Conservation (phyloP, 2,113 vertebrate genomes). For the Notiomystis cincta region DNA sequence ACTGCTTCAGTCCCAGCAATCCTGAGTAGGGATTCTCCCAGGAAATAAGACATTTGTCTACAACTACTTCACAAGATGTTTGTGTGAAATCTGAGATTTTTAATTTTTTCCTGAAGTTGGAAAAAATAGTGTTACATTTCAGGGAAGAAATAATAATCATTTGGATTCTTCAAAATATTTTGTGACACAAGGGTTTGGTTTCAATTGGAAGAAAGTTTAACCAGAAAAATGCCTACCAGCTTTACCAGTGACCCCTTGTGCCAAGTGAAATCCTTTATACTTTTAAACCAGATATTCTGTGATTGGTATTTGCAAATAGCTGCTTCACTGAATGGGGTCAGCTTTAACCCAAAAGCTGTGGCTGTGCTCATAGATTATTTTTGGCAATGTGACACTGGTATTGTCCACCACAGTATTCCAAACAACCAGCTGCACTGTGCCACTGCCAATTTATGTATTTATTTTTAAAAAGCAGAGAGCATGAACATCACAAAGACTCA, state of each 20-base stretch:
- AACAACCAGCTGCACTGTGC: background rate
- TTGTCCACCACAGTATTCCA: background rate
- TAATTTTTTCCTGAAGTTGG: background rate
- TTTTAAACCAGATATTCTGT: background rate
- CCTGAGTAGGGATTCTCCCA: background rate
- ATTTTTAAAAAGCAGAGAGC: background rate
- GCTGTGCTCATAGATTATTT: background rate
- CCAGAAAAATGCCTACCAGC: background rate
- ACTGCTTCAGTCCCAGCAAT: background rate
- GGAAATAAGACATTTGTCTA: background rate
- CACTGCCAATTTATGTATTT: slow-evolving; percentile 5
- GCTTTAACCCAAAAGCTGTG: background rate
- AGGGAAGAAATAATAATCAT: background rate
- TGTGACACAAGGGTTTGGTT: background rate
- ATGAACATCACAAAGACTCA: background rate
- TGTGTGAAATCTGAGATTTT: background rate
- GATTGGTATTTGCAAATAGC: background rate
- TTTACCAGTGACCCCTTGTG: background rate
- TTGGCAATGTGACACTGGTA: background rate
- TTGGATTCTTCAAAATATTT: background rate
- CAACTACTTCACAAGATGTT: background rate
- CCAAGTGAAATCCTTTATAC: background rate
- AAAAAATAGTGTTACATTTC: background rate
- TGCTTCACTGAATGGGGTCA: background rate
- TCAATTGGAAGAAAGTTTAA: background rate